These are phyloP conservation scores for Tetrapedia diversipes DNA, from an alignment of 2,888 invertebrate genomes.

Conservation along the genomic window DNA sequence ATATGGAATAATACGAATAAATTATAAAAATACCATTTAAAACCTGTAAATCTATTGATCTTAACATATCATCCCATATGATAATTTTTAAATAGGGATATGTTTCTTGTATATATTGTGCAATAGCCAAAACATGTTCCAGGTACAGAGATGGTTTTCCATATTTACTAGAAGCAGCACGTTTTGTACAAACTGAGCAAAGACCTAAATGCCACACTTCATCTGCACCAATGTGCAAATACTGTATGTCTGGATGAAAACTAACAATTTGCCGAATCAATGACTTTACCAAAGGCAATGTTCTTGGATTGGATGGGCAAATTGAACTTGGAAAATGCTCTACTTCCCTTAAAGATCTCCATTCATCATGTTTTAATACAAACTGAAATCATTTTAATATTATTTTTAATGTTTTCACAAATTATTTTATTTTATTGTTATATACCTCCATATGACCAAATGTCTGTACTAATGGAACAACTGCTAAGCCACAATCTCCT, in stretches of 20 bases:
- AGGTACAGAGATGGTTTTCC: conserved; percentile 86
- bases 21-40: conserved; percentile 84
- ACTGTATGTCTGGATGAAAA: conserved; percentile 87
- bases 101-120: conserved; percentile 85
- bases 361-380: conserved; percentile 89
- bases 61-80: conserved; percentile 95
- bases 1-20: conserved; percentile 33
- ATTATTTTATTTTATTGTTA: background rate
- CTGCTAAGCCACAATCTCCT: conserved; percentile 86
- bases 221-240: conserved; percentile 92
- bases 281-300: conserved; percentile 86
- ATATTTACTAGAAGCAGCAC: conserved; percentile 83
- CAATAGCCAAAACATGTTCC: conserved; percentile 87
- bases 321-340: conserved; percentile 88
- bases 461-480: conserved; percentile 93
- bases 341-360: conserved; percentile 87
- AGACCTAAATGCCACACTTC: conserved; percentile 90
- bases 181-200: conserved; percentile 85
- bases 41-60: conserved; percentile 85
- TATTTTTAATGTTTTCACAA: background rate
- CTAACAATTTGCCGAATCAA: conserved; percentile 89
- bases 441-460: conserved; percentile 92
- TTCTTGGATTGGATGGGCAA: conserved; percentile 88
- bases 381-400: conserved; percentile 83
- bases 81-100: conserved; percentile 87